A percentile compares a stretch with the other conserved stretches of the same genome.
These are phyloP conservation scores for Eucriotettix oculatus DNA, from an alignment of 2,888 invertebrate species.

Conservation along the genomic window DNA sequence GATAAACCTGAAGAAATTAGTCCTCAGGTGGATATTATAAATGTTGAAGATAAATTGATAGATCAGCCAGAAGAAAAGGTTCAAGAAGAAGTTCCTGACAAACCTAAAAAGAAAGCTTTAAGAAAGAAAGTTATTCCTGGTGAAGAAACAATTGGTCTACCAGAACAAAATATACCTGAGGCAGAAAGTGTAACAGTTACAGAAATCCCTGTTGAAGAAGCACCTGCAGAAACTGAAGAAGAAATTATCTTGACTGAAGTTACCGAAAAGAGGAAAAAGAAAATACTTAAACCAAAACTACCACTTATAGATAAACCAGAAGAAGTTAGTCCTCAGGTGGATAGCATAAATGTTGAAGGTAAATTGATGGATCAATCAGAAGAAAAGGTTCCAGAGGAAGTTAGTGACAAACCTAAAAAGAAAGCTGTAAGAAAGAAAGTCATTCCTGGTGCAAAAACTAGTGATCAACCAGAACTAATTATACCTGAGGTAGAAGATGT, in stretches of 20 bases:
- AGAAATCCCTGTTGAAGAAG: neutral
- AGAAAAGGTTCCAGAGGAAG: neutral
- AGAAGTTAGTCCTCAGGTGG: slow-evolving; percentile 1
- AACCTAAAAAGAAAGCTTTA: too few relatives aligned
- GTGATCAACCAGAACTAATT: slow-evolving; percentile 15
- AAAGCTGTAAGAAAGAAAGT: slow-evolving; percentile 16
- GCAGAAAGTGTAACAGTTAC: neutral
- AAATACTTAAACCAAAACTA: neutral
- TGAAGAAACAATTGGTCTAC: slow-evolving; percentile 1
- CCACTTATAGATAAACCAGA: neutral
- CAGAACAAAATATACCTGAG: neutral
- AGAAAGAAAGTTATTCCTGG: slow-evolving; percentile 10
- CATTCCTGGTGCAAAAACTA: slow-evolving; percentile 18
- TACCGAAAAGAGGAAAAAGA: neutral
- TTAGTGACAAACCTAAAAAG: neutral
- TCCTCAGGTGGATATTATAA: too few relatives aligned
- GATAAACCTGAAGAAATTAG: too few relatives aligned
- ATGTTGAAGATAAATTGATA: too few relatives aligned
- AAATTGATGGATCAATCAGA: neutral
- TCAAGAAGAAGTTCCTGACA: too few relatives aligned
- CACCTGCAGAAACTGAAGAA: neutral
- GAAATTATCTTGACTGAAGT: neutral
- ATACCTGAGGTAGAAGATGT: slow-evolving; percentile 16
- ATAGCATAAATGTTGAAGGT: too few relatives aligned
- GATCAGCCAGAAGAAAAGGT: too few relatives aligned